Conservation (phyloP, 2,888 invertebrate genomes). For the Morpho deidamia region DNA sequence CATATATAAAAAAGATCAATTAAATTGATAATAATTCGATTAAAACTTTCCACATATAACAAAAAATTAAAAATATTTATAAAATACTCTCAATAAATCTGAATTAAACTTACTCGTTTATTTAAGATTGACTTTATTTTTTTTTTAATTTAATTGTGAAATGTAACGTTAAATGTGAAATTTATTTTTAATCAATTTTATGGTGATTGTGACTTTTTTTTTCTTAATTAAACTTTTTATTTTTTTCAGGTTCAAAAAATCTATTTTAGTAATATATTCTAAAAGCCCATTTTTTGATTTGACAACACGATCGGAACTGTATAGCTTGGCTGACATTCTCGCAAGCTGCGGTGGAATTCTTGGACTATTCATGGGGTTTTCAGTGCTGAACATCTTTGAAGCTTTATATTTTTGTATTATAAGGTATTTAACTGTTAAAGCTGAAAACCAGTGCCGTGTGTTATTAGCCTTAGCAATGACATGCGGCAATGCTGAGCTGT, state of each 20-base stretch:
- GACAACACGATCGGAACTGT: constrained; percentile 82
- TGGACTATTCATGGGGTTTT: constrained; percentile 80
- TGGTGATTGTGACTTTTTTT: neutral
- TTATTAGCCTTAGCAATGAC: too few relatives aligned
- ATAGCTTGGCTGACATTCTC: constrained; percentile 81
- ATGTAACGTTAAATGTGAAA: neutral
- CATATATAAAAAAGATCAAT: too few relatives aligned
- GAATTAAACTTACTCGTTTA: too few relatives aligned
- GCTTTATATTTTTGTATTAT: constrained; percentile 76
- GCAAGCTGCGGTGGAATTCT: constrained; percentile 83
- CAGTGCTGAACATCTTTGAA: constrained; percentile 77
- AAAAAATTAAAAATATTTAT: too few relatives aligned
- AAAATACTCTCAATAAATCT: too few relatives aligned
- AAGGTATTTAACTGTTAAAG: constrained; percentile 36
- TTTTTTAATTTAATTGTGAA: too few relatives aligned
- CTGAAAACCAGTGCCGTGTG: too few relatives aligned
- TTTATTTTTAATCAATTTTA: neutral
- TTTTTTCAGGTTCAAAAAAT: neutral
- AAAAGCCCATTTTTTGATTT: constrained; percentile 84
- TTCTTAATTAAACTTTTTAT: neutral
- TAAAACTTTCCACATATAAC: too few relatives aligned
- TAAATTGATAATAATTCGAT: too few relatives aligned
- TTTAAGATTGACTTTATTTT: too few relatives aligned
- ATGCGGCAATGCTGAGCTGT: too few relatives aligned
- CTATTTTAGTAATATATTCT: constrained; percentile 76